These are phyloP conservation scores for Sphinx pinastri DNA, from an alignment of 2,888 invertebrate species.

Conservation along the genomic window DNA sequence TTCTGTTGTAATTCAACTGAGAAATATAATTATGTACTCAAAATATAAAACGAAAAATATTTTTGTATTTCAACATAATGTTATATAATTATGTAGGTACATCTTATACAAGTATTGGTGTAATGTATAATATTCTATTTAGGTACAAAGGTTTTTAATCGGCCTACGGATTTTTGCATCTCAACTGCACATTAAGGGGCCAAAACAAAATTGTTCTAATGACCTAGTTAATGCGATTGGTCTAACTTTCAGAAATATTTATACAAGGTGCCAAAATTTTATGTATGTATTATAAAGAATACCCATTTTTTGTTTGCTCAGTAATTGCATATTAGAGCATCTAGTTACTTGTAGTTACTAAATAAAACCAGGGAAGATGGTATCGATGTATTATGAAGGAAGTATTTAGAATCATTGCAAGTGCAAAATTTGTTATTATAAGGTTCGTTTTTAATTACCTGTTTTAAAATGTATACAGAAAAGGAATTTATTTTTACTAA, in stretches of 20 bases:
- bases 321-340: not conserved
- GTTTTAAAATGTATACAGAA: too few relatives aligned
- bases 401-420: not conserved
- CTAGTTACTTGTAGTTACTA: not conserved
- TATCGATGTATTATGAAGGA: not conserved
- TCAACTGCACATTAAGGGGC: constrained; percentile 45
- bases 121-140: constrained; percentile 34
- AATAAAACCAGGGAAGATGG: not conserved
- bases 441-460: too few relatives aligned
- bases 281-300: constrained; percentile 1
- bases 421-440: not conserved
- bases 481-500: too few relatives aligned
- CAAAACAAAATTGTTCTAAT: constrained; percentile 42
- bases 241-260: constrained; percentile 37
- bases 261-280: constrained; percentile 29
- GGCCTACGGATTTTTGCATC: constrained; percentile 43
- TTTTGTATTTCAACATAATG: constrained; percentile 43
- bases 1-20: constrained; percentile 25
- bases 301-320: not conserved
- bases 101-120: constrained; percentile 31
- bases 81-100: constrained; percentile 35
- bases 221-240: constrained; percentile 39
- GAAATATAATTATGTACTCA: constrained; percentile 10
- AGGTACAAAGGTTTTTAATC: constrained; percentile 43
- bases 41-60: constrained; percentile 40